phyloP scores from a whole-genome alignment of 2,888 invertebrate species.

The Colostygia pectinataria region DNA sequence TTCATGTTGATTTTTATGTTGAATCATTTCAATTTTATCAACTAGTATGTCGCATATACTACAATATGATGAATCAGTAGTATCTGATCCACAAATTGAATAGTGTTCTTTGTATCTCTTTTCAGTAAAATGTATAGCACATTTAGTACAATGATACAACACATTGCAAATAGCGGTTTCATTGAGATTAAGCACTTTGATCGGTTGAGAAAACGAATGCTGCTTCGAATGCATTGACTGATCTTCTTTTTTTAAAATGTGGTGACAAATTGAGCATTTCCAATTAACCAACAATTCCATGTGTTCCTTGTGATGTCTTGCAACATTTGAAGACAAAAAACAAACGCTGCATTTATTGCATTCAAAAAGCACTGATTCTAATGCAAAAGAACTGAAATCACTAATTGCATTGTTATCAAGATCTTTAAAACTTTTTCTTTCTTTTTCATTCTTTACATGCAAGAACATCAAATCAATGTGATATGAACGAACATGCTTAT shows the following conservation, averaged over 20 bases:
- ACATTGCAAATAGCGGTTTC: constrained; percentile 39
- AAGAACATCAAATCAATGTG: constrained; percentile 31
- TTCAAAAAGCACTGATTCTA: constrained; percentile 56
- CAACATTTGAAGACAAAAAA: constrained; percentile 54
- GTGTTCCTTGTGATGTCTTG: constrained; percentile 53
- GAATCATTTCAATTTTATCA: constrained; percentile 40
- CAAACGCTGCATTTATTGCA: constrained; percentile 60
- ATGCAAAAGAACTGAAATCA: constrained; percentile 30
- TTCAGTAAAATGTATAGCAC: constrained; percentile 57
- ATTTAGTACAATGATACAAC: constrained; percentile 59
- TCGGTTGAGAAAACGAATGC: constrained; percentile 47
- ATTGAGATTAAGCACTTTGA: constrained; percentile 46
- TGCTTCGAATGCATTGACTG: constrained; percentile 54
- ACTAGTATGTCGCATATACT: constrained; percentile 58
- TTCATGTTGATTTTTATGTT: constrained; percentile 43
- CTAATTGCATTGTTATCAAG: background rate
- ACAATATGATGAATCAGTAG: constrained; percentile 49
- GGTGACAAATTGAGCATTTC: constrained; percentile 56
- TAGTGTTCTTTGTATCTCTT: constrained; percentile 49
- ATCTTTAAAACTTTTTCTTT: constrained; percentile 10
- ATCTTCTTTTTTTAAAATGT: constrained; percentile 56
- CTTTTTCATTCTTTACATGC: constrained; percentile 17
- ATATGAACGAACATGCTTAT: constrained; percentile 36
- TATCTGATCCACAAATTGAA: constrained; percentile 43
- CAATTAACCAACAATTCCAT: constrained; percentile 52